phyloP scores from a whole-genome alignment of 2,797 vertebrate genomes.

The Anabacerthia variegaticeps region DNA sequence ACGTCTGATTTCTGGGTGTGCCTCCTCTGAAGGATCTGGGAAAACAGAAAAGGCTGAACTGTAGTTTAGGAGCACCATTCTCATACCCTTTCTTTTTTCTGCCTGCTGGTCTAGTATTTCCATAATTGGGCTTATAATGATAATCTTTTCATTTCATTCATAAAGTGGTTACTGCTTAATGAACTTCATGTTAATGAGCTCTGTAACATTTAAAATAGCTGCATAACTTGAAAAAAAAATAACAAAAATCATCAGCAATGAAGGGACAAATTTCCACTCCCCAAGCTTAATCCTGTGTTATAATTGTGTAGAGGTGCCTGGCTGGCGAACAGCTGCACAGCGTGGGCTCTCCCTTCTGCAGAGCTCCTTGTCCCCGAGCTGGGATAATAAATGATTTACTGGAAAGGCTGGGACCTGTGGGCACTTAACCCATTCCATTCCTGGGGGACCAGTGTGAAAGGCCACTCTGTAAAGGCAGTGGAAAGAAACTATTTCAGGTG shows the following conservation, averaged over 20 bases:
- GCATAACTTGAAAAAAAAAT: background rate
- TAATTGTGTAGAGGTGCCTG: conserved; percentile 34
- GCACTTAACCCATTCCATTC: background rate
- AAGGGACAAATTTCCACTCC: background rate
- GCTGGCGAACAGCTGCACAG: conserved; percentile 51
- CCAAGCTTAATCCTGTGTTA: background rate
- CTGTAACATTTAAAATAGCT: conserved; percentile 41
- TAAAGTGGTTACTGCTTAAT: conserved; percentile 34
- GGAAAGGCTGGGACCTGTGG: background rate
- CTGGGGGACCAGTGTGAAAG: background rate
- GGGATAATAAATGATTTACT: conserved; percentile 61
- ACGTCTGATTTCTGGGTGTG: background rate
- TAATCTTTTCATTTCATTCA: conserved; percentile 28
- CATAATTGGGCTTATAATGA: conserved; percentile 19
- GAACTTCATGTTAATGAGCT: conserved; percentile 22
- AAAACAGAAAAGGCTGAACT: background rate
- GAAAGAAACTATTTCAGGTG: background rate
- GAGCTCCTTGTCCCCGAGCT: conserved; percentile 8
- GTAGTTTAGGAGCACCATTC: background rate
- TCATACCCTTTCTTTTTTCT: conserved; percentile 14
- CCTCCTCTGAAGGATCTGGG: background rate
- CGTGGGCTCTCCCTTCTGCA: conserved; percentile 3
- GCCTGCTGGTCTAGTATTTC: conserved; percentile 41
- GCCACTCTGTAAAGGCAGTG: background rate
- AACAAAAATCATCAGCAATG: background rate